A percentile compares a stretch with the other conserved stretches of the same genome.
These are phyloP conservation scores for Benthosema pterotum DNA, from an alignment of 2,797 vertebrate species.

Conservation along the genomic window DNA sequence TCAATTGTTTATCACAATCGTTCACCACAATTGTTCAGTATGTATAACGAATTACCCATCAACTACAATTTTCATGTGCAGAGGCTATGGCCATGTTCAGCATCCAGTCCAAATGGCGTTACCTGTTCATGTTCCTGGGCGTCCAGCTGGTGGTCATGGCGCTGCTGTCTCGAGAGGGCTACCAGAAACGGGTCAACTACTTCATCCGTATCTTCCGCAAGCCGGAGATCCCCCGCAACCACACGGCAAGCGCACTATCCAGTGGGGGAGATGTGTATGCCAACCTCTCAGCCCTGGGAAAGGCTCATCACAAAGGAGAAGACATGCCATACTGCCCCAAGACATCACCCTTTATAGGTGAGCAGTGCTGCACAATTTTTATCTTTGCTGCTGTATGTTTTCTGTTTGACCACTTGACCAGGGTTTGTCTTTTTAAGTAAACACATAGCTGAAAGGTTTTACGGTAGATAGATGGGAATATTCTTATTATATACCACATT, in stretches of 20 bases:
- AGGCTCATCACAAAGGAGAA: conserved; percentile 47
- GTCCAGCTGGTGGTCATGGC: conserved; percentile 85
- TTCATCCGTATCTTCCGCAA: conserved; percentile 83
- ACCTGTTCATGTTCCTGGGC: conserved; percentile 82
- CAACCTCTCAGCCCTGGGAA: conserved; percentile 75
- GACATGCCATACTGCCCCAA: conserved; percentile 78
- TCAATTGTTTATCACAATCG: too few species aligned
- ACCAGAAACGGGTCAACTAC: conserved; percentile 79
- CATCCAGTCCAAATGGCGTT: conserved; percentile 81
- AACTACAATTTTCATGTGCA: too few species aligned
- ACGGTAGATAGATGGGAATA: too few species aligned
- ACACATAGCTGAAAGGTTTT: too few species aligned
- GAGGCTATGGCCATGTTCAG: conserved; percentile 57
- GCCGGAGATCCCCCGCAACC: conserved; percentile 62
- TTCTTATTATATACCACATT: too few species aligned
- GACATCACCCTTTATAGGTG: conserved; percentile 80
- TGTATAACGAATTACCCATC: too few species aligned
- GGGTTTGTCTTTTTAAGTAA: too few species aligned
- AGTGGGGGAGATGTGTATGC: conserved; percentile 74
- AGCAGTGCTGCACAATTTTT: conserved; percentile 41
- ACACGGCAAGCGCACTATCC: conserved; percentile 25
- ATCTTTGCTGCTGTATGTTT: too few species aligned
- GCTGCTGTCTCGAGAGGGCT: conserved; percentile 80
- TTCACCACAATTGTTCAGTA: too few species aligned
- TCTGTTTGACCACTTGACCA: too few species aligned